These are phyloP conservation scores for Prochilodus magdalenae DNA, from an alignment of 2,113 vertebrate species.

Conservation along the genomic window DNA sequence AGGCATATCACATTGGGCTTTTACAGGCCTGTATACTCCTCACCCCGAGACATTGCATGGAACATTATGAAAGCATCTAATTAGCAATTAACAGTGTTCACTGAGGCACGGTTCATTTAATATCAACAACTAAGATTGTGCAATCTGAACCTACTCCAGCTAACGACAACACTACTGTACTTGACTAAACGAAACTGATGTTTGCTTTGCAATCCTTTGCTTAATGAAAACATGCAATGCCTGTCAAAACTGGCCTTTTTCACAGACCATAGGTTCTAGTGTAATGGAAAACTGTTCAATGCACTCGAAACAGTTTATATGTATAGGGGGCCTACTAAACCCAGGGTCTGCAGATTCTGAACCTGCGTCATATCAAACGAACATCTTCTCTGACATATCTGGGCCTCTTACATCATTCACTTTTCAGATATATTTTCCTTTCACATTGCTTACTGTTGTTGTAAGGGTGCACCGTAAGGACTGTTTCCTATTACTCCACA, in stretches of 20 bases:
- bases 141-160: neutral
- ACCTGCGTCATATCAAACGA: neutral
- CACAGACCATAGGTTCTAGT: neutral
- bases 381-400: constrained; percentile 16
- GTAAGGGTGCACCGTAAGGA: neutral
- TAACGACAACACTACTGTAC: neutral
- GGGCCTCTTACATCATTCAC: constrained; percentile 9
- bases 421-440: constrained; percentile 14
- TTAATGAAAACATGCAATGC: neutral
- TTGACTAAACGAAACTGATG: neutral
- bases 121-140: neutral
- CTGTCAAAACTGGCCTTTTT: neutral
- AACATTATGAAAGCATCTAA: neutral
- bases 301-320: neutral
- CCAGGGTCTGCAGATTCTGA: neutral
- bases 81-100: too few relatives aligned
- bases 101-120: neutral
- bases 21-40: too few relatives aligned
- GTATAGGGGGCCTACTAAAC: constrained; percentile 6
- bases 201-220: neutral
- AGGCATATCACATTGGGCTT: too few relatives aligned
- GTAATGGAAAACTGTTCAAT: neutral
- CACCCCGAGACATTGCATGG: neutral
- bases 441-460: constrained; percentile 21
- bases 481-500: constrained; percentile 18